A percentile compares a stretch with the other conserved stretches of the same genome.
Conservation (phyloP, 2,113 vertebrate species). For the Jaculus jaculus region DNA sequence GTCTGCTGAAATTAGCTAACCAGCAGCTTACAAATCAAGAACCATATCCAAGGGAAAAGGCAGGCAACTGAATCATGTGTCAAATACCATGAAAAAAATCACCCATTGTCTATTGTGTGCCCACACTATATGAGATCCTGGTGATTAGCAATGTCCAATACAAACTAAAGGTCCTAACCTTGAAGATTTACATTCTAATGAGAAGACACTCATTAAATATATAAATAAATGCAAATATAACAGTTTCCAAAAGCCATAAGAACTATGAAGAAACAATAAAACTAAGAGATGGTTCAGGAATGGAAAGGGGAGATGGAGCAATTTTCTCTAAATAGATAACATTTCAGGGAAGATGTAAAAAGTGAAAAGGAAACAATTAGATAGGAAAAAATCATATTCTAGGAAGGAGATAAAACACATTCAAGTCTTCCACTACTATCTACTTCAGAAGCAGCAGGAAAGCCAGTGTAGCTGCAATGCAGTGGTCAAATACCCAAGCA, state of each 20-base stretch:
- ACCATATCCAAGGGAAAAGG: background rate
- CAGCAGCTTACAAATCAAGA: conserved; percentile 5
- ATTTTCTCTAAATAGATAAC: background rate
- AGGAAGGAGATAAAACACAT: background rate
- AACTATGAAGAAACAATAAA: background rate
- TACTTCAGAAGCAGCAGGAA: background rate
- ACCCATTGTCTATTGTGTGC: background rate
- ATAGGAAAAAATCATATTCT: conserved; percentile 14
- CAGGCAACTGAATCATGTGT: background rate
- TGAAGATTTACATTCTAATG: background rate
- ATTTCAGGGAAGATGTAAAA: background rate
- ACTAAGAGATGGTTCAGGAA: background rate
- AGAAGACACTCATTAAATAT: background rate
- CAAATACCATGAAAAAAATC: background rate
- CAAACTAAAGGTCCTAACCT: background rate
- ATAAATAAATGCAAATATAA: background rate
- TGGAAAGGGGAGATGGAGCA: background rate
- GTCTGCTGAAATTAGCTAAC: background rate
- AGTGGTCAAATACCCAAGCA: background rate
- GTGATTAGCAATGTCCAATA: background rate
- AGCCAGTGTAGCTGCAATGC: background rate
- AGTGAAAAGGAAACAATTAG: background rate
- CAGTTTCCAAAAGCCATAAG: background rate
- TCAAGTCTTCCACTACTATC: background rate
- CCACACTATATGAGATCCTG: background rate